phyloP scores from a whole-genome alignment of 2,113 vertebrate genomes.

The Corvus hawaiiensis region DNA sequence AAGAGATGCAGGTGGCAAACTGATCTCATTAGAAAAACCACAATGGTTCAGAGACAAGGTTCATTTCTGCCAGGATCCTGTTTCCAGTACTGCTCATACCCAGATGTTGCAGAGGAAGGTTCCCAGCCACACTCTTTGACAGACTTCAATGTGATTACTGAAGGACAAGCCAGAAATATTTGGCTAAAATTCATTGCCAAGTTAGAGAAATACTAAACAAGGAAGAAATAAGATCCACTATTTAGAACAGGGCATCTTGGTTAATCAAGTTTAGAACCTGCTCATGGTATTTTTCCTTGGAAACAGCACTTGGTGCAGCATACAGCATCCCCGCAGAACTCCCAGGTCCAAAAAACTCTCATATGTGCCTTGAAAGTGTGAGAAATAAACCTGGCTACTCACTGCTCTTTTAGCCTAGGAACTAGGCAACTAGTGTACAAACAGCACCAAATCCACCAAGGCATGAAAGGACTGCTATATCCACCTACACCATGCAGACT shows the following conservation, averaged over 20 bases:
- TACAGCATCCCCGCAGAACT: neutral
- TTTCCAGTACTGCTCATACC: neutral
- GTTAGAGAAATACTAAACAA: neutral
- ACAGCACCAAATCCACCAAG: neutral
- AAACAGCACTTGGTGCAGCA: neutral
- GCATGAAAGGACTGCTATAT: neutral
- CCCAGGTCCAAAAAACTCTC: neutral
- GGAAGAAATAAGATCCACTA: neutral
- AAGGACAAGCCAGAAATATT: neutral
- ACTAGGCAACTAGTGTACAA: neutral
- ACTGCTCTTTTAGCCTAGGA: neutral
- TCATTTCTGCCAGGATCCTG: neutral
- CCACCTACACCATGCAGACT: neutral
- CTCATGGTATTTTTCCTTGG: neutral
- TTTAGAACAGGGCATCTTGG: neutral
- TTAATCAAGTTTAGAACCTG: neutral
- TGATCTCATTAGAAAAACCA: slow-evolving; percentile 18
- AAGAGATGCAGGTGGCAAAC: slow-evolving; percentile 37
- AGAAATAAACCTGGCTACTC: neutral
- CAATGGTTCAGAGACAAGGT: neutral
- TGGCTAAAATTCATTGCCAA: neutral
- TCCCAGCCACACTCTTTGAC: neutral
- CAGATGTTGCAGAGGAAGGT: slow-evolving; percentile 1
- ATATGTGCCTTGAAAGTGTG: neutral
- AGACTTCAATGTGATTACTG: neutral